phyloP scores from a whole-genome alignment of 2,113 vertebrate species.

The Emydocephalus ijimae region DNA sequence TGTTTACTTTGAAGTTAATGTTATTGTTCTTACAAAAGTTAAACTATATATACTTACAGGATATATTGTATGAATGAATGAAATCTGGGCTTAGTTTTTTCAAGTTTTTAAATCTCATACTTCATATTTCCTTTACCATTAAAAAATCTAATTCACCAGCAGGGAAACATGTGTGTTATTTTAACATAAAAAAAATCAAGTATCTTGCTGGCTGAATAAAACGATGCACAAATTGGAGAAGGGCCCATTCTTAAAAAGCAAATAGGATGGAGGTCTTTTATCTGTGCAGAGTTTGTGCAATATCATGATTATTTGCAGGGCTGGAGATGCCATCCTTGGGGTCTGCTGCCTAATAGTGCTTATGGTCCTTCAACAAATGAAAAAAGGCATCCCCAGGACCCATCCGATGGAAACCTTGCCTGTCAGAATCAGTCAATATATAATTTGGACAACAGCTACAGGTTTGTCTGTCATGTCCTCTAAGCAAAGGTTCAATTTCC shows the following conservation, averaged over 20 bases:
- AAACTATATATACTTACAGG: not conserved
- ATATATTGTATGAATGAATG: not conserved
- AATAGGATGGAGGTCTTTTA: not conserved
- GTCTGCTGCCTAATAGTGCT: conserved; percentile 76
- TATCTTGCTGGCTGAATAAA: not conserved
- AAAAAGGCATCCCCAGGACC: conserved; percentile 55
- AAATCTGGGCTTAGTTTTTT: not conserved
- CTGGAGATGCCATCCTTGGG: conserved; percentile 81
- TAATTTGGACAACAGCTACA: conserved; percentile 81
- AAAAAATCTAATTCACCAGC: not conserved
- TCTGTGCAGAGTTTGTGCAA: rapidly evolving
- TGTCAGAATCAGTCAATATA: conserved; percentile 61
- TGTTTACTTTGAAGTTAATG: not conserved
- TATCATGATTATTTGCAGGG: conserved; percentile 54
- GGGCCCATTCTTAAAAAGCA: not conserved
- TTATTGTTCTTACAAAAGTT: not conserved
- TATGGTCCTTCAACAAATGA: conserved; percentile 75
- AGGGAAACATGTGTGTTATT: not conserved
- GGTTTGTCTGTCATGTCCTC: conserved; percentile 62
- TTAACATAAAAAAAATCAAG: not conserved
- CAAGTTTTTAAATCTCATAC: not conserved
- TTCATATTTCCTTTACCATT: not conserved
- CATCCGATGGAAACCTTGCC: not conserved
- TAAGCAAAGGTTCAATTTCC: not conserved
- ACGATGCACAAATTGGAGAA: not conserved